Conservation (phyloP, 2,888 invertebrate genomes). For the Ethmia dodecea region DNA sequence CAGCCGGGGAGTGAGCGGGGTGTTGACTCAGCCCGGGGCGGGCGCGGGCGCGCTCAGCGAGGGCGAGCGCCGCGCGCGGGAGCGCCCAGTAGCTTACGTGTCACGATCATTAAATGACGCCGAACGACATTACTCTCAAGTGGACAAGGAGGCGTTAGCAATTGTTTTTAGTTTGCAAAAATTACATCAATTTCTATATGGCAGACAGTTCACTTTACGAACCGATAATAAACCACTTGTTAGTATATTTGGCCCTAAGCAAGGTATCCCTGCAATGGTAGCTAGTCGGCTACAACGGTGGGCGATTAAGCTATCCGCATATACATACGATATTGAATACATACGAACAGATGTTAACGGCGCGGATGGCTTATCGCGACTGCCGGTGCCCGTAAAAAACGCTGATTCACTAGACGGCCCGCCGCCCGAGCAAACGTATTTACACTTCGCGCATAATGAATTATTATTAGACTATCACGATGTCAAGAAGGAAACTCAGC, state of each 20-base stretch:
- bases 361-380: constrained; percentile 1
- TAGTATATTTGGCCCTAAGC: constrained; percentile 5
- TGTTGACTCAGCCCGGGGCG: not conserved
- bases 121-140: not conserved
- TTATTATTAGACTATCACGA: not conserved
- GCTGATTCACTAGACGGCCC: too few species aligned
- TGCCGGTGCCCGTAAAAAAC: not conserved
- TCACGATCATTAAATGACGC: constrained; percentile 5
- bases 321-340: constrained; percentile 9
- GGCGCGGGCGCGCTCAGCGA: constrained; percentile 9
- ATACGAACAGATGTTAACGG: constrained; percentile 4
- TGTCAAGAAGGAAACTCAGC: not conserved
- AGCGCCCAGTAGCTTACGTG: constrained; percentile 9
- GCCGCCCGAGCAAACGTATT: too few species aligned
- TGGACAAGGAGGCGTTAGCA: constrained; percentile 2
- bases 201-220: constrained; percentile 5
- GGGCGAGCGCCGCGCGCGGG: constrained; percentile 3
- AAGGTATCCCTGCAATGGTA: constrained; percentile 7
- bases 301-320: constrained; percentile 7
- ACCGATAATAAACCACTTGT: constrained; percentile 11
- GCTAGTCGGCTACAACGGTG: constrained; percentile 11
- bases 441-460: not conserved
- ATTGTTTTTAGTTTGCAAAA: constrained; percentile 8
- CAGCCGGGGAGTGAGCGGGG: not conserved
- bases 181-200: constrained; percentile 11